Evolutionary conservation across 1,140 invertebrate species (phyloP).

Genomic region (Drosophila arizonae): DNA sequence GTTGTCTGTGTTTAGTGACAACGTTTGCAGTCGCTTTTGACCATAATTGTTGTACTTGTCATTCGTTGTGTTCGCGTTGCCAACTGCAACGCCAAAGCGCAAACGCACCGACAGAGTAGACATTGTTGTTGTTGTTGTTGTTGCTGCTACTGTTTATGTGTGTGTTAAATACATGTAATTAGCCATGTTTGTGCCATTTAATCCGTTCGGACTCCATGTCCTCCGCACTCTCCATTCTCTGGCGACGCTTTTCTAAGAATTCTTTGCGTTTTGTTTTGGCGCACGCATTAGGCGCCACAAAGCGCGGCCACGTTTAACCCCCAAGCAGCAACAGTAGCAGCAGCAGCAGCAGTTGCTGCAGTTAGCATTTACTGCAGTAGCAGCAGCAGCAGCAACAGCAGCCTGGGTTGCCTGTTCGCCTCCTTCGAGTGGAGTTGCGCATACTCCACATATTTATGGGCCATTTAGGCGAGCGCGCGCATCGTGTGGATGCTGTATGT

Average conservation of each 20-base stretch:
- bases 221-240: slow-evolving; percentile 32
- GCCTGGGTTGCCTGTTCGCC: slow-evolving; percentile 1
- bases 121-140: slow-evolving; percentile 21
- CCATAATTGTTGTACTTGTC: slow-evolving; percentile 75
- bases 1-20: slow-evolving; percentile 54
- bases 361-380: slow-evolving; percentile 32
- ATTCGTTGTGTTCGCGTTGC: slow-evolving; percentile 65
- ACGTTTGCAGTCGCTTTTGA: slow-evolving; percentile 62
- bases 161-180: slow-evolving; percentile 81
- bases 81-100: slow-evolving; percentile 39
- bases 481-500: slow-evolving; percentile 62
- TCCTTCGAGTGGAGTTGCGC: slow-evolving; percentile 47
- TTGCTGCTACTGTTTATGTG: slow-evolving; percentile 28
- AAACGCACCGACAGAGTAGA: slow-evolving; percentile 44
- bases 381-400: neutral
- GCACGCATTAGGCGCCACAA: slow-evolving; percentile 78
- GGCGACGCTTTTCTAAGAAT: slow-evolving; percentile 79
- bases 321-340: slow-evolving; percentile 52
- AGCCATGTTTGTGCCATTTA: slow-evolving; percentile 81
- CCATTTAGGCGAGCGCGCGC: slow-evolving; percentile 72
- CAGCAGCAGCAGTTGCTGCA: slow-evolving; percentile 3
- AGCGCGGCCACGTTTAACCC: slow-evolving; percentile 73
- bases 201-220: slow-evolving; percentile 63
- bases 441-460: slow-evolving; percentile 81
- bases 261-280: slow-evolving; percentile 77